Base-by-base conservation (phyloP, 2,113 vertebrate genomes). In the Coracopsis vasa region DNA sequence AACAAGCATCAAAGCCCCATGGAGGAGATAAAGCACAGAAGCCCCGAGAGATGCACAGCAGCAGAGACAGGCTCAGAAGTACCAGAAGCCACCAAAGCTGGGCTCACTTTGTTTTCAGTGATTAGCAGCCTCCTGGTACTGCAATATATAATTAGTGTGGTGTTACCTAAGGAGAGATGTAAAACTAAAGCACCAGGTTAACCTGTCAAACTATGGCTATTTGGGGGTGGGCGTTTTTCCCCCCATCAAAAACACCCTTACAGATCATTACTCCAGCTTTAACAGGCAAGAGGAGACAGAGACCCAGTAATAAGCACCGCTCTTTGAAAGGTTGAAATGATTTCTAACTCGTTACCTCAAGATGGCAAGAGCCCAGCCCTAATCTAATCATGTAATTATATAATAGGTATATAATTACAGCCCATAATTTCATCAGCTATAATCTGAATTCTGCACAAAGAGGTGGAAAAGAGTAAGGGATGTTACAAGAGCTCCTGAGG, bases 1-100 rank as follows among this genome's bases (percentile, higher is more conserved):
- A 2, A 2, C 16, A 47, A 64, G 39, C 0, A 0, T 0, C 21
- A 48, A 53, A 86, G 44, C 25, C 11, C n/a, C 33, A 18, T 51
- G 10, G 21, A 13, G 21, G 39, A 41, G 61, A 27, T 16, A 19
- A 45, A 61, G 54, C 21, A 10, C 1, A 45, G 80, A 29, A 11
- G 25, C 23, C 53, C 10, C 27, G 33, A 33, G 33, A 29, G 50
- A 35, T 8, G 13, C 24, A 7, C 14, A 42, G 27, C 62, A 80
- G 44, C 53, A 81, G 61, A 18, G 66, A 37, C 16, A 16, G 15
- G 48, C 72, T 64, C 66, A 56, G 31, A 66, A 39, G 54, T 8
- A 67, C 20, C 69, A 48, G 20, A 45, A 71, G 39, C 56, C 56
- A 48, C 54, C 44, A 73, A 48, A 91, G 54, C 73, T 39, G 19